Evolutionary conservation across 2,797 vertebrate species (phyloP).

Genomic region (Gymnothorax javanicus): DNA sequence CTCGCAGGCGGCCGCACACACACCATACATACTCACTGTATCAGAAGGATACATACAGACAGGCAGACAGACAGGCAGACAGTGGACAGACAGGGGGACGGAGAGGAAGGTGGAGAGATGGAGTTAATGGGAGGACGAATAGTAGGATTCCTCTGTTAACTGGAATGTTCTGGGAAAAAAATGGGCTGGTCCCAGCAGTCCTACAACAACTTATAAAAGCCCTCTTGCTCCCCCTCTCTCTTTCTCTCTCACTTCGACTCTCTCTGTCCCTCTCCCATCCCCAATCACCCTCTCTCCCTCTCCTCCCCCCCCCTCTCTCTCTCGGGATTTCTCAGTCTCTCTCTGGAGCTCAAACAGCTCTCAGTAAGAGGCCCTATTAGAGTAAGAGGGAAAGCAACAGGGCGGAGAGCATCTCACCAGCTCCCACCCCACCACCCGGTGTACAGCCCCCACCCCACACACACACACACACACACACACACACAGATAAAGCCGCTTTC

Average conservation of each 20-base stretch:
- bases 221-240: not conserved
- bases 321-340: not conserved
- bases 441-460: not conserved
- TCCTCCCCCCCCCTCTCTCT: no score
- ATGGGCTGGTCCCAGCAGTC: constrained; percentile 15
- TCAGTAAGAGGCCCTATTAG: constrained; percentile 6
- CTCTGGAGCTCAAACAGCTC: not conserved
- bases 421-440: not conserved
- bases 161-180: constrained; percentile 24
- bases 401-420: not conserved
- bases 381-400: constrained; percentile 3
- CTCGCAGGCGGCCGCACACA: no score
- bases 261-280: not conserved
- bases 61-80: no score
- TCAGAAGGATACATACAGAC: no score
- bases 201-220: constrained; percentile 11
- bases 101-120: not conserved
- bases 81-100: not conserved
- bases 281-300: no score
- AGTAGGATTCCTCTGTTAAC: constrained; percentile 19
- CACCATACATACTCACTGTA: no score
- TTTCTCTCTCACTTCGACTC: not conserved
- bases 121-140: constrained; percentile 4
- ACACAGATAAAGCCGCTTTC: no score
- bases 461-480: no score